Conservation (phyloP, 2,888 invertebrate genomes). For the Oscheius onirici region DNA sequence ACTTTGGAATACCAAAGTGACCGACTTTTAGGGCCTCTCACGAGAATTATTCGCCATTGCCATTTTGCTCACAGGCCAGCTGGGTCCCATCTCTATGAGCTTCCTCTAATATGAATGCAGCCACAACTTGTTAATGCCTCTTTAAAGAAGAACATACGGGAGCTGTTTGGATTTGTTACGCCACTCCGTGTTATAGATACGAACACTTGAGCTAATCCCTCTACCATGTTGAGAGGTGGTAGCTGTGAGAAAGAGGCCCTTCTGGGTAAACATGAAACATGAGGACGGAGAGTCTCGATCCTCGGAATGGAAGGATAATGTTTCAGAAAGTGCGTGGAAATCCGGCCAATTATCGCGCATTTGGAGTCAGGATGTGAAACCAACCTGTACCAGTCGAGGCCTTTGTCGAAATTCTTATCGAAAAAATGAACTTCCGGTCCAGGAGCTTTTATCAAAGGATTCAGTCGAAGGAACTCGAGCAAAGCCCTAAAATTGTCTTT, state of each 20-base stretch:
- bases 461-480: constrained; percentile 89
- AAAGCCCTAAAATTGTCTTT: constrained; percentile 78
- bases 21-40: not conserved
- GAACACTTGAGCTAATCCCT: constrained; percentile 30
- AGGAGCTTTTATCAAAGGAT: constrained; percentile 84
- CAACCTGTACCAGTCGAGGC: constrained; percentile 87
- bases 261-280: constrained; percentile 27
- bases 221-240: constrained; percentile 13
- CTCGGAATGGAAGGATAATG: constrained; percentile 21
- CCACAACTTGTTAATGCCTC: constrained; percentile 3
- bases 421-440: constrained; percentile 96
- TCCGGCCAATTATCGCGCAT: constrained; percentile 20
- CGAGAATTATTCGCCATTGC: constrained; percentile 2
- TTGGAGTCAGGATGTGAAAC: constrained; percentile 32
- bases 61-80: constrained; percentile 1
- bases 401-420: constrained; percentile 89
- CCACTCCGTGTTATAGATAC: constrained; percentile 25
- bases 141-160: not conserved
- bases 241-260: constrained; percentile 18
- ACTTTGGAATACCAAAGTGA: constrained; percentile 28
- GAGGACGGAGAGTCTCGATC: not conserved
- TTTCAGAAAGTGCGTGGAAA: constrained; percentile 27
- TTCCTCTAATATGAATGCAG: constrained; percentile 27
- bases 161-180: constrained; percentile 30
- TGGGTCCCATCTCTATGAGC: constrained; percentile 10